phyloP scores from a whole-genome alignment of 2,797 vertebrate species.

The Gobionotothen gibberifrons region DNA sequence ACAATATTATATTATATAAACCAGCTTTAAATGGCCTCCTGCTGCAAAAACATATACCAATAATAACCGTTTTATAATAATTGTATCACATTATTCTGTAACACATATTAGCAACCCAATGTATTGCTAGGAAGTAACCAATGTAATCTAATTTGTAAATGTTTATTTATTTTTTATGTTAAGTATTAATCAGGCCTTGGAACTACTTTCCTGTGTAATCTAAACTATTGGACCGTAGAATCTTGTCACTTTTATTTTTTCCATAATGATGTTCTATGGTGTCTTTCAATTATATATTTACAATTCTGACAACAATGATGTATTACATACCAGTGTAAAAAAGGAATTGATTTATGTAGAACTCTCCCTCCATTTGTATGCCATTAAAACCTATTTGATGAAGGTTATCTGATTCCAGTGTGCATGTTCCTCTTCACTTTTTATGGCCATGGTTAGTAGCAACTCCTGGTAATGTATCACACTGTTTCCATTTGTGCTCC shows the following conservation, averaged over 20 bases:
- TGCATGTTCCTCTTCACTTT: neutral
- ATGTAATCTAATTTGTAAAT: neutral
- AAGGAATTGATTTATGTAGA: neutral
- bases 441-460: neutral
- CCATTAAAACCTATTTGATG: slow-evolving; percentile 2
- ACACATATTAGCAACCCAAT: neutral
- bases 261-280: neutral
- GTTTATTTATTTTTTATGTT: neutral
- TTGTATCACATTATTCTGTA: neutral
- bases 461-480: neutral
- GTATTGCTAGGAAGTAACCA: neutral
- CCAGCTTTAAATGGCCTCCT: neutral
- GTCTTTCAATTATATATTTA: neutral
- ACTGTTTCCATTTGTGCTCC: neutral
- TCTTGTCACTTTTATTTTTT: neutral
- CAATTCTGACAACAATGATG: neutral
- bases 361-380: neutral
- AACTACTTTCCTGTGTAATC: neutral
- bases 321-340: neutral
- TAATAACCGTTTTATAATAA: neutral
- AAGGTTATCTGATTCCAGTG: neutral
- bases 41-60: neutral
- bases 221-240: neutral
- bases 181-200: neutral
- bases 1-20: neutral